Base-by-base conservation (phyloP, 2,113 vertebrate species). In the Gorsachius goisagi region DNA sequence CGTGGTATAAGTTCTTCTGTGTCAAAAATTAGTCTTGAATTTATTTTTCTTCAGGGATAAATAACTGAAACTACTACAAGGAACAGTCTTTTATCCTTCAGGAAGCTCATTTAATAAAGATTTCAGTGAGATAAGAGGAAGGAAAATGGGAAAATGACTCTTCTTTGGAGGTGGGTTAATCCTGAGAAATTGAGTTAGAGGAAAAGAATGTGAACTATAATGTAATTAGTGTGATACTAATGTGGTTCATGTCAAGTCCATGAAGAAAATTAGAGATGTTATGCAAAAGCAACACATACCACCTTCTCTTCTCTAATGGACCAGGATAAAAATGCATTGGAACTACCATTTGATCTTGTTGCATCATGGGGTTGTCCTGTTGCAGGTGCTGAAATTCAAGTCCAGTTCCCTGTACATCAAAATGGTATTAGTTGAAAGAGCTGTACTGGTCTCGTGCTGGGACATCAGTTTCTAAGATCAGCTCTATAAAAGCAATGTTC, bases 161-260 rank as follows among this genome's bases (percentile, higher is more conserved):
- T 91, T 60, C 52, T 69, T 79, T 56, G 8, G 68, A 95, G 68
- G 24, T 56, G 78, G 63, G 56, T 74, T 94, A 68, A 67, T 79
- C 83, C 53, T 53, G 30, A 78, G 37, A 85, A 89, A 90, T 69
- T 87, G 55, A 89, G 39, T 80, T 84, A 95, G 50, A 81, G 32
- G 21, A 93, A 59, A 21, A 55, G 9, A 87, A 60, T 79, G 30
- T 63, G 44, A 66, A 76, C 45, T 53, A 3, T 91, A 93, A 97
- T 83, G 47, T 66, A 92, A 95, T 96, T 92, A 95, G 44, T 83
- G 68, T 68, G 66, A 82, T 85, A 87, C 20, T 95, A 92, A 95
- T 85, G 55, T 60, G 59, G 76, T 80, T 92, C 84, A 83, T 9
- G 45, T 88, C 88, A 91, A 80, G 23, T 52, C n/a, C 32, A 89